phyloP scores from a whole-genome alignment of 53 echinoderm and acorn worm species.

The Echinarachnius parma region DNA sequence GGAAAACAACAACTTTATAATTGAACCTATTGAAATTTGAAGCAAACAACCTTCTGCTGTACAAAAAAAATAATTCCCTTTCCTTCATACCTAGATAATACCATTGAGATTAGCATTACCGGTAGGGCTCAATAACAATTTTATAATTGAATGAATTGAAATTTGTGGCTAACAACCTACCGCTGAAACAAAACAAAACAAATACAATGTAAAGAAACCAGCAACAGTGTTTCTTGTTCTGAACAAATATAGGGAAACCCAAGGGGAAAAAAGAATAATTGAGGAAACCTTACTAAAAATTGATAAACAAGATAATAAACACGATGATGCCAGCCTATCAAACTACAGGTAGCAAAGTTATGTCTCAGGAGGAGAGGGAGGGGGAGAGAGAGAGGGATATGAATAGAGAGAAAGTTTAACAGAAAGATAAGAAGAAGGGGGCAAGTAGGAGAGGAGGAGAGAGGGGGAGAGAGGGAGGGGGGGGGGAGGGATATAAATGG shows the following conservation, averaged over 20 bases:
- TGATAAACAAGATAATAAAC: not conserved
- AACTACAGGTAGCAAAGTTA: not conserved
- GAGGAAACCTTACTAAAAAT: not conserved
- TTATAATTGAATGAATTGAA: too few species aligned
- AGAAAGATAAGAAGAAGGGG: not conserved
- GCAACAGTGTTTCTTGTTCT: too few species aligned
- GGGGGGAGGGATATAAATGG: not conserved
- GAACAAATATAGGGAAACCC: not conserved
- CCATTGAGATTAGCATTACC: too few species aligned
- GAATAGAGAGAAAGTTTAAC: not conserved
- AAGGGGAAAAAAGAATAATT: not conserved
- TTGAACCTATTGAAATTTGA: too few species aligned
- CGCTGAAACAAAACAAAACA: too few species aligned
- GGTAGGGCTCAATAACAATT: too few species aligned
- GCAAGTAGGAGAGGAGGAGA: not conserved
- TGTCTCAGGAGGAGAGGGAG: not conserved
- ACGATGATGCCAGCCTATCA: not conserved
- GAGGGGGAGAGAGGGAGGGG: not conserved
- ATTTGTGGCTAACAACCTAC: too few species aligned
- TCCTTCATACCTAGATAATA: too few species aligned
- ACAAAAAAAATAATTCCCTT: too few species aligned
- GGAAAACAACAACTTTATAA: too few species aligned
- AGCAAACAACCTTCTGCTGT: too few species aligned
- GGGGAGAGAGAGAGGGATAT: not conserved
- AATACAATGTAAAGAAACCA: too few species aligned